Evolutionary conservation across 2,888 invertebrate species (phyloP), one percentile per base, ranked within the genome.

Genomic region (Melanargia galathea): DNA sequence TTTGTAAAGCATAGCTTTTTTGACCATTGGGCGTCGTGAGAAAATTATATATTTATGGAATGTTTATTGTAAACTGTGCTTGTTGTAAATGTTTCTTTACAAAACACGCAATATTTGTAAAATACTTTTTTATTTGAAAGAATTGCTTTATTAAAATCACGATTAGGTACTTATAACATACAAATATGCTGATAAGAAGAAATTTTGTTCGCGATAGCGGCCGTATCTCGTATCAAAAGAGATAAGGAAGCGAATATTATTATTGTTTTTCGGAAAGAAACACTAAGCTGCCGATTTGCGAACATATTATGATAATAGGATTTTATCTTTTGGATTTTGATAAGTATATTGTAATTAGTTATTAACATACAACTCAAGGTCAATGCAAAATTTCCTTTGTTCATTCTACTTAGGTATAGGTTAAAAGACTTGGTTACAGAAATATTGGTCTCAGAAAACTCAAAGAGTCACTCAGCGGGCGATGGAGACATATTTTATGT

Each of bases 121-220:
- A 56, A 26, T 56, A 11, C 22, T 18, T 0, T 6, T 45, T 20
- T 60, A 33, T 60, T 48, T 54, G n/a, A 48, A 60, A 20, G 59
- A 59, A 60, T 63, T 60, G 56, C 13, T 24, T 8, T 52, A 55
- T 63, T 63, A 65, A n/a, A 56, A 22, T 56, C 55, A 51, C 59
- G 59, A 65, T 65, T 60, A 63, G 48, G 45, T 63, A 43, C n/a
- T 35, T 65, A 51, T 56, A 54, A 65, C n/a, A 45, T 45, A 30
- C 51, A 63, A 63, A 60, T 45, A 38, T 33, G n/a, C 6, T 55
- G 55, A 65, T 65, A 63, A 60, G 51, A 51, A 7, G 30, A 33
- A 35, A 45, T 55, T 62, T 63, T 33, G 49, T 35, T 56, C n/a
- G 49, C 33, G 66, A 66, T 64, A 64, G 61, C 35, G 20, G 10